Evolutionary conservation across 1,140 invertebrate species (phyloP).

Genomic region (Drosophila azteca): DNA sequence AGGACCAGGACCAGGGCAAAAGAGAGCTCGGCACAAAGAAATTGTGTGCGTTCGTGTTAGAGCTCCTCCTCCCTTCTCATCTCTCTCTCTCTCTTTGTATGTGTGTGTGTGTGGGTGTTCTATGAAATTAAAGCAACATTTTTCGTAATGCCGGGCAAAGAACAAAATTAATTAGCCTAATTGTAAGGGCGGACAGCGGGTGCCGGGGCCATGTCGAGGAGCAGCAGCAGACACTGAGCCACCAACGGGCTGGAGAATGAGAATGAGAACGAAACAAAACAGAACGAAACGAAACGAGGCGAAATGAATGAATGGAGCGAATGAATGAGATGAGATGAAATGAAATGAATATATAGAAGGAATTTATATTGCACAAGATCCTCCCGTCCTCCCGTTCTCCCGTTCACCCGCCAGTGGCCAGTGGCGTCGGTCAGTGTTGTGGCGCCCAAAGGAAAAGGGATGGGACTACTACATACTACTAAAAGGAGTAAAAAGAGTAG

Average conservation of each 20-base stretch:
- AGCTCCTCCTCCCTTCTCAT: not conserved
- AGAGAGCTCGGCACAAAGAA: slow-evolving; percentile 60
- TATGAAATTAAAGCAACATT: slow-evolving; percentile 81
- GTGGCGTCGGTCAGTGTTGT: slow-evolving; percentile 3
- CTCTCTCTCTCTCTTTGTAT: not conserved
- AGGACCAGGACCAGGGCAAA: slow-evolving; percentile 27
- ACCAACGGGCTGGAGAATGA: not conserved
- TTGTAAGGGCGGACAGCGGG: slow-evolving; percentile 70
- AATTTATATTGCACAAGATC: slow-evolving; percentile 71
- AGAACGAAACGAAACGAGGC: slow-evolving; percentile 62
- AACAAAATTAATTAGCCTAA: slow-evolving; percentile 83
- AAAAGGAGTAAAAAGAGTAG: no score
- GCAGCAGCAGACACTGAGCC: slow-evolving; percentile 21
- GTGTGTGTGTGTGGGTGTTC: slow-evolving; percentile 35
- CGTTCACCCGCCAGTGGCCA: not conserved
- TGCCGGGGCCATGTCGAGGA: slow-evolving; percentile 20
- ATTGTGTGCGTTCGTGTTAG: slow-evolving; percentile 64
- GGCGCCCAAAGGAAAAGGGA: not conserved
- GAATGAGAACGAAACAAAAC: slow-evolving; percentile 41
- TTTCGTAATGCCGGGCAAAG: slow-evolving; percentile 77
- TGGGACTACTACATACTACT: no score
- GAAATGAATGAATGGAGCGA: slow-evolving; percentile 61
- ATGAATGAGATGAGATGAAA: slow-evolving; percentile 60
- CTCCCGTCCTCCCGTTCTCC: not conserved
- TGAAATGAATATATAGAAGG: slow-evolving; percentile 53